Evolutionary conservation across 1,140 invertebrate species (phyloP), one percentile per base, ranked within the genome.

Genomic region (Drosophila simulans): DNA sequence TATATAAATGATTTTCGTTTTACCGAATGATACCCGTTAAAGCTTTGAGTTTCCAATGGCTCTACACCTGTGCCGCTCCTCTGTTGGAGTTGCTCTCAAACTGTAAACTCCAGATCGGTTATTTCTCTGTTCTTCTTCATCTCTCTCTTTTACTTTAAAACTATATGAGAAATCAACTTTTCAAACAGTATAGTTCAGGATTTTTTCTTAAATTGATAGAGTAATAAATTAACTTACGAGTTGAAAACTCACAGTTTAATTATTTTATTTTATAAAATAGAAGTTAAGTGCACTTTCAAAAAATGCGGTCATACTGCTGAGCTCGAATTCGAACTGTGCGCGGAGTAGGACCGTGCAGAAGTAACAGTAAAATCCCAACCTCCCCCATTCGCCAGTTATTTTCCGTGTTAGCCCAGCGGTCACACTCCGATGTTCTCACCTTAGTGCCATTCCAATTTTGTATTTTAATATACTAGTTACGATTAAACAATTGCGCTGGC

Each of bases 401-500:
- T 31, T 0, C 2, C 13, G n/a, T 7, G 1, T 7, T 7, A 2
- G 11, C 13, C 1, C 48, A 49, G 31, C 48, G 48, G 48, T 11
- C 48, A 49, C 48, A 11, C 20, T n/a, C 27, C 8, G n/a, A 48
- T 27, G 27, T 48, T 27, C 22, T 42, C 48, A 53, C 39, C 31
- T 31, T 31, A 31, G 31, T 31, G 31, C 31, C 31, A 31, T 31
- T 31, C 8, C 31, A 31, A 31, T 10, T 31, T 31, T 31, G 31
- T 31, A 31, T 31, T 31, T 31, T 42, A 15, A 13, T 34, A 37
- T n/a, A 46, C 31, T 35, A 69, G 5, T 20, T 35, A 17, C 27
- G 37, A 42, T 57, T 64, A 71, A 62, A 54, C 49, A 52, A 68
- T 58, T 65, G 48, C 52, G 57, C 45, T 60, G 62, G 54, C 54